These are phyloP conservation scores for Neopipo cinnamomea DNA, from an alignment of 2,113 vertebrate species.

Conservation along the genomic window DNA sequence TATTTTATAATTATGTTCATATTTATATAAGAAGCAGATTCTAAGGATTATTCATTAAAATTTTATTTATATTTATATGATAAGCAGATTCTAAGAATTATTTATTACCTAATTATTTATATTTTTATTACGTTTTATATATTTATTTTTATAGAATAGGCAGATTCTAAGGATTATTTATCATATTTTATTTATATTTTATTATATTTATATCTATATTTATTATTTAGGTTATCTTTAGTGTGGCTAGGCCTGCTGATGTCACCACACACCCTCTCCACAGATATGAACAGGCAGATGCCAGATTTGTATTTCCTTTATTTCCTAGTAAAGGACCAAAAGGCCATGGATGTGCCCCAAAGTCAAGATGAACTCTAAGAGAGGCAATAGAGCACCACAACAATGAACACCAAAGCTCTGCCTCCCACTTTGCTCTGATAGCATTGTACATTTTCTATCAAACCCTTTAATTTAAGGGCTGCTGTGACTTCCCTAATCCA, in stretches of 20 bases:
- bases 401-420: background rate
- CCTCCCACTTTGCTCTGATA: background rate
- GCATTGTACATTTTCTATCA: background rate
- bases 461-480: background rate
- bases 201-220: too few species aligned
- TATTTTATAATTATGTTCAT: background rate
- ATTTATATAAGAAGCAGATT: too few species aligned
- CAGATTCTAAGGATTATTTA: too few species aligned
- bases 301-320: background rate
- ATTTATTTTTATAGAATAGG: too few species aligned
- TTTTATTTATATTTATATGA: too few species aligned
- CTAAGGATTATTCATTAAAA: too few species aligned
- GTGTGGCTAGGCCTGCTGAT: background rate
- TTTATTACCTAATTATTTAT: too few species aligned
- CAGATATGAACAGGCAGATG: background rate
- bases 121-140: too few species aligned
- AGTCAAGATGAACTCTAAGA: too few species aligned
- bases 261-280: background rate
- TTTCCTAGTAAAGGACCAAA: background rate
- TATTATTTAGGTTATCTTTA: background rate
- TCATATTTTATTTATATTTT: too few species aligned
- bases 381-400: background rate
- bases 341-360: background rate
- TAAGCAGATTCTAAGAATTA: too few species aligned
- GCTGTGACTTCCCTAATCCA: background rate